Evolutionary conservation across 2,797 vertebrate species (phyloP), one percentile per base, ranked within the genome.

Genomic region (Manis crassicaudata): DNA sequence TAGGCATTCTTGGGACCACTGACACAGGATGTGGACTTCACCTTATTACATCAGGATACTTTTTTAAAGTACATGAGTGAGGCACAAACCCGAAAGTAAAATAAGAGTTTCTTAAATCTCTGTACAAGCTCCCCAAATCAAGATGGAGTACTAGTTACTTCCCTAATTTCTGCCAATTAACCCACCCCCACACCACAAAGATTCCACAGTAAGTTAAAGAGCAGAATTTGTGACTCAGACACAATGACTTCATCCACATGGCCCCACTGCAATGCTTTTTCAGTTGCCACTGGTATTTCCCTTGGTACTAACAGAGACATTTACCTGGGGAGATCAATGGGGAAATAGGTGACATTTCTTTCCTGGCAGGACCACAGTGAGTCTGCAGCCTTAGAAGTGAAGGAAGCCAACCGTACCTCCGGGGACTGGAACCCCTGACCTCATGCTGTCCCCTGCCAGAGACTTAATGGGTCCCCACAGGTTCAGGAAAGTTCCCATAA

Each of bases 201-300:
- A 94, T 90, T 96, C 94, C 87, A 80, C 77, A 97, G 27, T 77
- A 93, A 96, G 86, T 94, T 79, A 37, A 88, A 95, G 85, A 90
- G 77, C 76, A 90, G 90, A 29, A 4, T 37, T 35, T 29, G 94
- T 96, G 96, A 96, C 83, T 97, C 87, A 86, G 96, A 72, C 18
- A 46, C 63, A 83, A 52, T 82, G 92, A 91, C 77, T 88, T 96
- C 89, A 76, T n/a, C 75, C 92, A 35, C 16, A 3, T 3, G 86
- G 91, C 80, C 92, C 58, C 14, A 0, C 52, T 68, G 52, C 17
- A 3, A 52, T 56, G 89, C 76, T 56, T 91, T 84, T 77, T 46
- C 32, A 16, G 72, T 50, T 11, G 68, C 90, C 77, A 43, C 82
- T 14, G 54, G 32, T 62, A 75, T 93, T 97, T 93, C 88, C 93